Percentiles rank a stretch among this genome's conserved stretches.
Evolutionary conservation across 2,113 vertebrate species (phyloP).

Genomic region (Chitala chitala): DNA sequence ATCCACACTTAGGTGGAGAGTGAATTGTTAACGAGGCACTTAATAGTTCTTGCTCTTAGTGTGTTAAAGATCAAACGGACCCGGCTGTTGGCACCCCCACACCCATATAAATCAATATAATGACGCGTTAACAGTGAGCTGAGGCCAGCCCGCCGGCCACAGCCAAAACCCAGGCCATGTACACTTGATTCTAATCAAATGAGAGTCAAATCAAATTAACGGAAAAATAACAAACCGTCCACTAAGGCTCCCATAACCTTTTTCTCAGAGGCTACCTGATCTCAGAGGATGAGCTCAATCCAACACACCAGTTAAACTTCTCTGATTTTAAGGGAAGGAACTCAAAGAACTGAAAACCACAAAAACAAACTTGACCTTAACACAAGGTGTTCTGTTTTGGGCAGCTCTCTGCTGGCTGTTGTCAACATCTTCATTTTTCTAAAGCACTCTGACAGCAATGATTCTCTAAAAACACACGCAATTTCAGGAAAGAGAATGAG

Average conservation of each 20-base stretch:
- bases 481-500: background rate
- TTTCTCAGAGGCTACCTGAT: too few relatives aligned
- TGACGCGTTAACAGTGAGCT: slow-evolving; percentile 3
- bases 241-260: background rate
- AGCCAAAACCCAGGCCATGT: background rate
- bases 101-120: slow-evolving; percentile 15
- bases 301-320: too few relatives aligned
- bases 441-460: too few relatives aligned
- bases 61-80: slow-evolving; percentile 1
- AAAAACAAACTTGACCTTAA: too few relatives aligned
- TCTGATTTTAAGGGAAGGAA: too few relatives aligned
- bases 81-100: background rate
- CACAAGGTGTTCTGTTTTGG: too few relatives aligned
- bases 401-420: too few relatives aligned
- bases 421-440: too few relatives aligned
- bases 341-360: too few relatives aligned
- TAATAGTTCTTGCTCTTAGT: background rate
- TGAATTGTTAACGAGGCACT: background rate
- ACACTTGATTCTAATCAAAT: slow-evolving; percentile 19
- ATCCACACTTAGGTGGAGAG: background rate
- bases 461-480: slow-evolving; percentile 3
- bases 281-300: background rate
- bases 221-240: background rate
- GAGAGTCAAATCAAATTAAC: slow-evolving; percentile 14
- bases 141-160: background rate